These are phyloP conservation scores for Anhinga rufa DNA, from an alignment of 2,113 vertebrate genomes.

Conservation along the genomic window DNA sequence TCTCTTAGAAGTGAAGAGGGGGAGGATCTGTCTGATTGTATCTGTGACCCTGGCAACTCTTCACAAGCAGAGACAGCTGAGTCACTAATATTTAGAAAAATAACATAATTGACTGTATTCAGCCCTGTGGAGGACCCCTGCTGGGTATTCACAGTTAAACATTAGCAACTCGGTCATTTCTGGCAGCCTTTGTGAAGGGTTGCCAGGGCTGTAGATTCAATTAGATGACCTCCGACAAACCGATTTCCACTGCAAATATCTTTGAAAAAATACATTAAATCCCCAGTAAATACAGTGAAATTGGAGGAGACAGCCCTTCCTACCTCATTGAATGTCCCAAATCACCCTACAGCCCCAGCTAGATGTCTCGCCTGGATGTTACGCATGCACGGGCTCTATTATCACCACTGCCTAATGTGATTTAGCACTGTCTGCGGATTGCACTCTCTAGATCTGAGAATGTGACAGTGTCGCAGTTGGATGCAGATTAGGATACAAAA, in stretches of 20 bases:
- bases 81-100: slow-evolving; percentile 76
- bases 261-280: slow-evolving; percentile 11
- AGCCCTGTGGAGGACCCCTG: slow-evolving; percentile 45
- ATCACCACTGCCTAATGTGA: slow-evolving; percentile 3
- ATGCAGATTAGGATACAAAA: slow-evolving; percentile 42
- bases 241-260: slow-evolving; percentile 44
- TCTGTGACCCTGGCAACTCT: slow-evolving; percentile 65
- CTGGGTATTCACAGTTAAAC: slow-evolving; percentile 66
- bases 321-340: slow-evolving; percentile 25
- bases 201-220: slow-evolving; percentile 55
- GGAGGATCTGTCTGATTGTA: slow-evolving; percentile 50
- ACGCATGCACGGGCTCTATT: not conserved
- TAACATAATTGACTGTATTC: slow-evolving; percentile 70
- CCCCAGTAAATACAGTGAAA: slow-evolving; percentile 43
- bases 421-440: not conserved
- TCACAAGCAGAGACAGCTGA: slow-evolving; percentile 70
- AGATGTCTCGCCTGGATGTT: not conserved
- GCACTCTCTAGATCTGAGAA: slow-evolving; percentile 12
- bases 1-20: not conserved
- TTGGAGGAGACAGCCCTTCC: slow-evolving; percentile 56
- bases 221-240: slow-evolving; percentile 62
- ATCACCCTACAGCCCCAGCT: not conserved
- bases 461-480: not conserved
- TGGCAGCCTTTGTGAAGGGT: slow-evolving; percentile 62
- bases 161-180: slow-evolving; percentile 63